Conservation (phyloP, 2,888 invertebrate species). For the Pristionchus arcanus region DNA sequence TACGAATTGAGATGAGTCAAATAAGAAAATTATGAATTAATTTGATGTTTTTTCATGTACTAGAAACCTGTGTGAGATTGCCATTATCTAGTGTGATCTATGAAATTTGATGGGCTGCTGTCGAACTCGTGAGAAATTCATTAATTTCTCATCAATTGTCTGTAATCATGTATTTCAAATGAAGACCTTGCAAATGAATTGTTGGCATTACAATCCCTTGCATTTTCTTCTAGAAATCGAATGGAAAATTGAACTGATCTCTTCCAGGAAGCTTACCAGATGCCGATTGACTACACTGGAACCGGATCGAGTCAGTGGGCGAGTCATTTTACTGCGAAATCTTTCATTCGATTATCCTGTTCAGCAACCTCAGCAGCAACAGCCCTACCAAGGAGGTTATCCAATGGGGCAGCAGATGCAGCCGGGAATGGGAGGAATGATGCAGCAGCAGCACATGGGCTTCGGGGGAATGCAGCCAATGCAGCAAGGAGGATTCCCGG, state of each 20-base stretch:
- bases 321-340: not conserved
- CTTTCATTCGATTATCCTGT: not conserved
- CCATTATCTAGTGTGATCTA: too few species aligned
- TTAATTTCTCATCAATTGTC: too few species aligned
- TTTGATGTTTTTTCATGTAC: too few species aligned
- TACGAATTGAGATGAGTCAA: not conserved
- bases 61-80: too few species aligned
- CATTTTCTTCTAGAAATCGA: too few species aligned
- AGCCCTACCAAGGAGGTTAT: not conserved
- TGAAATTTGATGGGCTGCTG: too few species aligned
- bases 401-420: conserved; percentile 21
- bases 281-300: conserved; percentile 21
- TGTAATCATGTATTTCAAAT: too few species aligned
- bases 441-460: conserved; percentile 27
- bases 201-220: too few species aligned
- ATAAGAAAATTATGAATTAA: too few species aligned
- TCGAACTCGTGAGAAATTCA: too few species aligned
- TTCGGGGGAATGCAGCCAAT: not conserved
- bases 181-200: too few species aligned
- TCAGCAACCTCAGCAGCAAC: conserved; percentile 38
- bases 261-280: conserved; percentile 36
- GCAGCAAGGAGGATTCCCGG: not conserved
- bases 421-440: conserved; percentile 21
- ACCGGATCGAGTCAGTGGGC: conserved; percentile 24
- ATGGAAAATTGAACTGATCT: too few species aligned